Conservation (phyloP, 2,113 vertebrate genomes). For the Protobothrops flavoviridis region DNA sequence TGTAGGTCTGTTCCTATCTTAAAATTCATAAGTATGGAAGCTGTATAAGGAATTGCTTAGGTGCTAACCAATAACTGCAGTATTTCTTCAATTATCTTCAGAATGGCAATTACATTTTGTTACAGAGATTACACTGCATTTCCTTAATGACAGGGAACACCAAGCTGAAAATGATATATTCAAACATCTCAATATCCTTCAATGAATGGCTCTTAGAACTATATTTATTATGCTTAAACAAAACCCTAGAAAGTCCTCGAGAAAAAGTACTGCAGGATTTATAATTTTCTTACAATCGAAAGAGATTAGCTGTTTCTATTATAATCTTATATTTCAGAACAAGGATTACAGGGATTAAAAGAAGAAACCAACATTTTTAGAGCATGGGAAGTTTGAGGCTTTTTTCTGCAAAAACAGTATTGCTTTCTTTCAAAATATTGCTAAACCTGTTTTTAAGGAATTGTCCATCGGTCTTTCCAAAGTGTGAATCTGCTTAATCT, state of each 20-base stretch:
- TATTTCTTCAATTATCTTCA: not conserved
- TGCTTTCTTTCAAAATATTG: not conserved
- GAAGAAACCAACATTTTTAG: not conserved
- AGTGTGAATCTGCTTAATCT: not conserved
- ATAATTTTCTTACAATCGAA: constrained; percentile 28
- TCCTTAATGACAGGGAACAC: not conserved
- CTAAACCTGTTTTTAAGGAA: not conserved
- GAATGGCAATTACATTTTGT: no score
- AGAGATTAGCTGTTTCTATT: constrained; percentile 30
- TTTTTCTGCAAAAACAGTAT: not conserved
- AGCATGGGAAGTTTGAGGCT: not conserved
- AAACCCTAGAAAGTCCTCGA: not conserved
- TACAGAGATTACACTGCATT: not conserved
- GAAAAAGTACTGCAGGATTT: not conserved
- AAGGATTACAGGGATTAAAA: not conserved
- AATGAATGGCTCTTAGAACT: not conserved
- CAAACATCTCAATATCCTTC: not conserved
- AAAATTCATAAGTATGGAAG: not conserved
- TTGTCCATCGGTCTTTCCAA: not conserved
- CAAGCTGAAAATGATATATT: not conserved
- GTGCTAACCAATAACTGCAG: not conserved
- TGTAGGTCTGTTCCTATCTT: not conserved
- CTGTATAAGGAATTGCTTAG: not conserved
- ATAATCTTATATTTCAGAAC: constrained; percentile 33
- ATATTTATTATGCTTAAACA: not conserved